Conservation (phyloP, 2,888 invertebrate genomes). For the Agonopterix arenella region DNA sequence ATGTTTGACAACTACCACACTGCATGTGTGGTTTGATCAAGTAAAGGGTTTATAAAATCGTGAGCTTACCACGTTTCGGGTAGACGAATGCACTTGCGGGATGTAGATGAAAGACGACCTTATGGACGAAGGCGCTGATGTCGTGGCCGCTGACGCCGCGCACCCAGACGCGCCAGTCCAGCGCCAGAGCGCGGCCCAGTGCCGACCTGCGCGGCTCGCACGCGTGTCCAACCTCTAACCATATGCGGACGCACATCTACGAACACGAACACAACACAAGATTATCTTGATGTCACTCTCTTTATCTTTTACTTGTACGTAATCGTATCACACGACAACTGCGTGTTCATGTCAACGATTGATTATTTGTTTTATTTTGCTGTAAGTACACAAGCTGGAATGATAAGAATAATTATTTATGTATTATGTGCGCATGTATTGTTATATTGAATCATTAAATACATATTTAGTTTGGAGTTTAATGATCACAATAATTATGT, state of each 20-base stretch:
- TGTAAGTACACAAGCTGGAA: too few species aligned
- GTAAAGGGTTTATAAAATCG: not conserved
- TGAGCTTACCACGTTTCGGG: conserved; percentile 55
- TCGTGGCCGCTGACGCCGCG: conserved; percentile 57
- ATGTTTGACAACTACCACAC: too few species aligned
- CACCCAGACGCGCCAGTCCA: conserved; percentile 70
- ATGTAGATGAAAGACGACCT: conserved; percentile 63
- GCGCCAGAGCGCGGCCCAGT: conserved; percentile 53
- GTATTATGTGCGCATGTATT: too few species aligned
- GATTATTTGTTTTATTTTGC: too few species aligned
- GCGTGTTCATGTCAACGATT: too few species aligned
- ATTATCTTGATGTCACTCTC: not conserved
- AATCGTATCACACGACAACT: too few species aligned
- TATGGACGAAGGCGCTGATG: conserved; percentile 66
- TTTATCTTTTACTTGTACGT: too few species aligned
- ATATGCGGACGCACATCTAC: conserved; percentile 70
- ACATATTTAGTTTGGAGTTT: too few species aligned
- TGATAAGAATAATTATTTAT: too few species aligned
- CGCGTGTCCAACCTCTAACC: conserved; percentile 69
- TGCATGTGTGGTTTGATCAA: too few species aligned
- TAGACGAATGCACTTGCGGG: conserved; percentile 64
- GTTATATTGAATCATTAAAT: too few species aligned
- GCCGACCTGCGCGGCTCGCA: conserved; percentile 60
- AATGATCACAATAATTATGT: too few species aligned
- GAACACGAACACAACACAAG: conserved; percentile 12